Conservation (phyloP, 1,140 invertebrate species). For the Leptinotarsa lineolata region DNA sequence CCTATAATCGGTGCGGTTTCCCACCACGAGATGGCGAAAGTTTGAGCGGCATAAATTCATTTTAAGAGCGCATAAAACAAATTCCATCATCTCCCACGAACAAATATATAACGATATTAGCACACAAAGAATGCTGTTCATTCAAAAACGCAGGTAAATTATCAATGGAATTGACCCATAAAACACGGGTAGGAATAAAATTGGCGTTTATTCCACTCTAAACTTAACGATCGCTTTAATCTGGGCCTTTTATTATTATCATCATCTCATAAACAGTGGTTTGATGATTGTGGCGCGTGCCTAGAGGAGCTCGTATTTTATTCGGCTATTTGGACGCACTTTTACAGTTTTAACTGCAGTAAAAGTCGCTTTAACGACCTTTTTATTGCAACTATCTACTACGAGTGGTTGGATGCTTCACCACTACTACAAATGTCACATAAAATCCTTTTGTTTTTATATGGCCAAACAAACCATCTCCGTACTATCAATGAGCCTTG, state of each 20-base stretch:
- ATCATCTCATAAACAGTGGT: slow-evolving; percentile 50
- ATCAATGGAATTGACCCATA: slow-evolving; percentile 40
- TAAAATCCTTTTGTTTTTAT: slow-evolving; percentile 39
- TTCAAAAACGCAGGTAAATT: slow-evolving; percentile 34
- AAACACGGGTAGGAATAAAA: slow-evolving; percentile 48
- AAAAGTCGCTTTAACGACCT: slow-evolving; percentile 54
- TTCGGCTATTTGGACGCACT: slow-evolving; percentile 52
- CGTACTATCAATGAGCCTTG: too few relatives aligned
- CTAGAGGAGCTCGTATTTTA: slow-evolving; percentile 52
- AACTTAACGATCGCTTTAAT: slow-evolving; percentile 52
- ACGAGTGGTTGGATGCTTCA: slow-evolving; percentile 42
- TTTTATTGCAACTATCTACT: slow-evolving; percentile 55
- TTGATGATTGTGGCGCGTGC: slow-evolving; percentile 52
- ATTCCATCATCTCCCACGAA: not conserved
- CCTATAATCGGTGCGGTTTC: slow-evolving; percentile 24
- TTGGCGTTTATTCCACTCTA: slow-evolving; percentile 53
- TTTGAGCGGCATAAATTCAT: slow-evolving; percentile 20
- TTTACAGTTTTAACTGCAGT: slow-evolving; percentile 56
- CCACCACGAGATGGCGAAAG: slow-evolving; percentile 34
- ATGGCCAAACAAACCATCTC: slow-evolving; percentile 5
- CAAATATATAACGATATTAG: slow-evolving; percentile 23
- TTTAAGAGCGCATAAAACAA: slow-evolving; percentile 31
- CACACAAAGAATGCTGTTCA: slow-evolving; percentile 35
- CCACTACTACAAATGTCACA: slow-evolving; percentile 44
- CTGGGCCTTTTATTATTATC: slow-evolving; percentile 53